Conservation (phyloP, 2,797 vertebrate species). For the Heterohyrax brucei region DNA sequence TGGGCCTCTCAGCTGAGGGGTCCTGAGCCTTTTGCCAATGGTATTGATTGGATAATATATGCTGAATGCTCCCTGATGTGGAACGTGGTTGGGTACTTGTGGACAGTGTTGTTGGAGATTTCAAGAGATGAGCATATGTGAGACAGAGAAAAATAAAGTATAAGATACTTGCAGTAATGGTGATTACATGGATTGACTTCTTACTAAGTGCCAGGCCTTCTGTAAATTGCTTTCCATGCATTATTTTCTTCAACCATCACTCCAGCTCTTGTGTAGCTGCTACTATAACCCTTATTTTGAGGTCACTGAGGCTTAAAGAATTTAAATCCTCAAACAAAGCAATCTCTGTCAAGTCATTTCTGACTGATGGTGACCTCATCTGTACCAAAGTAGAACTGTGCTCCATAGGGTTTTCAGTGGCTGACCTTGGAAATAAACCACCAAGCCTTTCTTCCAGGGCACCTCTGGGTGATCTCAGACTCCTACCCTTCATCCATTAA, state of each 20-base stretch:
- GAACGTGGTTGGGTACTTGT: background rate
- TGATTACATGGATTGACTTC: background rate
- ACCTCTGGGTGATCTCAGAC: background rate
- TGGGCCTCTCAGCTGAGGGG: background rate
- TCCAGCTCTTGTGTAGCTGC: no score
- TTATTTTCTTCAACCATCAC: background rate
- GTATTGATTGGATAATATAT: conserved; percentile 53
- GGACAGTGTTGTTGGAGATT: background rate
- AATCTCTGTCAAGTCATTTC: background rate
- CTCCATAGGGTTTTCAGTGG: background rate
- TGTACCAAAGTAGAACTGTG: background rate
- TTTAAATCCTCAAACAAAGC: background rate
- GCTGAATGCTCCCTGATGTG: background rate
- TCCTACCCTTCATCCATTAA: background rate
- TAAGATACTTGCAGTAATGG: background rate
- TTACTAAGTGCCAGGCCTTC: background rate
- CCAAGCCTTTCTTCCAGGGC: background rate
- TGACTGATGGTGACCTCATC: background rate
- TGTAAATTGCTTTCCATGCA: background rate
- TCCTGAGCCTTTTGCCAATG: conserved; percentile 20
- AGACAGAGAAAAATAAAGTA: background rate
- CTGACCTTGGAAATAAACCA: background rate
- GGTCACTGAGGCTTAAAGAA: background rate
- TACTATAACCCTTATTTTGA: background rate
- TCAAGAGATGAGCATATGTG: background rate